These are phyloP conservation scores for Temnothorax unifasciatus DNA, from an alignment of 2,888 invertebrate species.

Conservation along the genomic window DNA sequence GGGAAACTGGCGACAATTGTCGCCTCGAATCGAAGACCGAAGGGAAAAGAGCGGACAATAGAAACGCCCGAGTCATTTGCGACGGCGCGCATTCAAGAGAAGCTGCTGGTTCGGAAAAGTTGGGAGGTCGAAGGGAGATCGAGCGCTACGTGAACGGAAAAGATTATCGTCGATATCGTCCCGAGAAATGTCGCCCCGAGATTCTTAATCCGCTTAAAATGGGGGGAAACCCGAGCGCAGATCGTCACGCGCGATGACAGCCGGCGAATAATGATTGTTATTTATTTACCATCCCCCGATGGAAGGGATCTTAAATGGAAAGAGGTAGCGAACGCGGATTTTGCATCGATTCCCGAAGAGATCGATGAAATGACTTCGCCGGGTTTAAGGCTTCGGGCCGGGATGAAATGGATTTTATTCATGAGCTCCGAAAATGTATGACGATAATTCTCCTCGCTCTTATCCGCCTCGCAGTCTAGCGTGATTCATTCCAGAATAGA, in stretches of 20 bases:
- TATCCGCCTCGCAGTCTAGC: neutral
- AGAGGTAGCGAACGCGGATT: neutral
- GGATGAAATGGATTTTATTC: constrained; percentile 32
- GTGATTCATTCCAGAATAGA: constrained; percentile 12
- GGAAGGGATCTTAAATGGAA: neutral
- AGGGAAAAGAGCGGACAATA: constrained; percentile 41
- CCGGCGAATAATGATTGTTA: constrained; percentile 23
- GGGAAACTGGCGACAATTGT: constrained; percentile 40
- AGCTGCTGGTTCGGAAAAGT: constrained; percentile 31
- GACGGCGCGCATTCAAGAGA: constrained; percentile 61
- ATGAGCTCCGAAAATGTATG: constrained; percentile 24
- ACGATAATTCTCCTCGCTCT: constrained; percentile 27
- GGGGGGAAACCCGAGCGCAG: neutral
- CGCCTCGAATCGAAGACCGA: constrained; percentile 39
- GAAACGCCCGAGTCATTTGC: constrained; percentile 59
- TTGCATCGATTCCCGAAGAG: constrained; percentile 9
- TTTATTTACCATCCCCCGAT: constrained; percentile 8
- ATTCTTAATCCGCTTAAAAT: constrained; percentile 37
- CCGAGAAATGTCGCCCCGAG: constrained; percentile 9
- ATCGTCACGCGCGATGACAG: constrained; percentile 12
- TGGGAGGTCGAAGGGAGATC: neutral
- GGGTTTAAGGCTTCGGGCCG: constrained; percentile 11
- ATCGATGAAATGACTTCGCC: constrained; percentile 21
- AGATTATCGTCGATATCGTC: constrained; percentile 43
- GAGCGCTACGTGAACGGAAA: constrained; percentile 27